Base-by-base conservation (phyloP, 2,888 invertebrate genomes). In the Cryptus viduatorius region DNA sequence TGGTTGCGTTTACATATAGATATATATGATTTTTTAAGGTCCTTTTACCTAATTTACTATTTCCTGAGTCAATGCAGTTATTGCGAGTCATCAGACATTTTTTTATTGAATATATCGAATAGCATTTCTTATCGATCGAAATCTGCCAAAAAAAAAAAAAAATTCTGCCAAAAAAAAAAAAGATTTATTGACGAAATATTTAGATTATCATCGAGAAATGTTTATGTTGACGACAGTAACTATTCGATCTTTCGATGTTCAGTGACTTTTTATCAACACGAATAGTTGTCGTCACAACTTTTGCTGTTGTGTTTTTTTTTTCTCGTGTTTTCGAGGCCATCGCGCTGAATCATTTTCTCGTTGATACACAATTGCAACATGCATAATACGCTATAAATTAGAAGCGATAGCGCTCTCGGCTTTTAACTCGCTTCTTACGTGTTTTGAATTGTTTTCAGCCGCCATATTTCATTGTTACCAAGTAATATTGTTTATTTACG, bases 371-470 rank as follows among this genome's bases (percentile, higher is more conserved):
- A 29, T 61, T 61, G 31, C 29, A 31, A 61, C 29, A 29, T 31
- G 29, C 61, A 61, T 31, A 61, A 61, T 61, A 31, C 31, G 61
- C 61, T 31, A 61, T 61, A 61, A 61, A 61, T 61, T n/a, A 61
- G n/a, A 24, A 61, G 61, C 29, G 61, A 61, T 61, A 29, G 31
- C 61, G 61, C 14, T 14, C 31, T 29, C 29, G 61, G 5, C 29
- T 61, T 56, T 24, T 10, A 10, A 24, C 61, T 61, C 61, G 61
- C n/a, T 7, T 12, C 61, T 31, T 61, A 12, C 29, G 24, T 61
- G 14, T 29, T 29, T 61, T 61, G 29, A 29, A 61, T 12, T 61
- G 61, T 61, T 31, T 61, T 31, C 29, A 61, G n/a, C 4, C n/a
- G 8, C 37, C 50, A 4, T 8, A 10, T 31, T 16, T 53, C 69